Percentiles rank a stretch among this genome's conserved stretches.
Conservation (phyloP, 2,888 invertebrate species). For the Macrosoma leucophasiata region DNA sequence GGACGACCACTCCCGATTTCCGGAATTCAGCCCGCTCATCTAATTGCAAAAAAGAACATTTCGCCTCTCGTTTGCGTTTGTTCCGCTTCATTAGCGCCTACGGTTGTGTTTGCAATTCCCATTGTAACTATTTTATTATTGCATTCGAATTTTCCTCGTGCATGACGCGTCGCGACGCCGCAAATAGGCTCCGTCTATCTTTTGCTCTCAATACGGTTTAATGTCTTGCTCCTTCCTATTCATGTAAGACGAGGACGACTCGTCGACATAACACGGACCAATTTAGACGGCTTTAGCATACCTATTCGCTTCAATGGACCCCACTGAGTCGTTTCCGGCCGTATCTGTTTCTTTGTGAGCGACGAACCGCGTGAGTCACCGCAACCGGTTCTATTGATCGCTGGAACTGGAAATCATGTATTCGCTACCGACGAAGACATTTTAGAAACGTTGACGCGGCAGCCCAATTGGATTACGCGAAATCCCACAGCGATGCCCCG, state of each 20-base stretch:
- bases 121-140: too few relatives aligned
- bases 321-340: conserved; percentile 37
- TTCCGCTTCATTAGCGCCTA: conserved; percentile 25
- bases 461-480: too few relatives aligned
- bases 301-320: conserved; percentile 34
- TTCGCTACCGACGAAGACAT: too few relatives aligned
- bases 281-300: conserved; percentile 44
- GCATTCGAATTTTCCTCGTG: too few relatives aligned
- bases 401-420: conserved; percentile 10
- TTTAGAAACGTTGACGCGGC: neutral
- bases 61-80: conserved; percentile 26
- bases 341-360: conserved; percentile 26
- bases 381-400: conserved; percentile 16
- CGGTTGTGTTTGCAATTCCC: neutral
- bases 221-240: too few relatives aligned
- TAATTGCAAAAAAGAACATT: conserved; percentile 35
- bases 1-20: conserved; percentile 45
- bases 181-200: too few relatives aligned
- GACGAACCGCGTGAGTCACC: conserved; percentile 17
- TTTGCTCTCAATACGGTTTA: too few relatives aligned
- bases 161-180: too few relatives aligned
- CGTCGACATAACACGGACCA: conserved; percentile 37
- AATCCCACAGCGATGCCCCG: neutral
- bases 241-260: conserved; percentile 36
- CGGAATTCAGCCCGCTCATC: conserved; percentile 37